These are phyloP conservation scores for Porites lobata DNA, from an alignment of 92 coral and sea anemone species.

Conservation along the genomic window DNA sequence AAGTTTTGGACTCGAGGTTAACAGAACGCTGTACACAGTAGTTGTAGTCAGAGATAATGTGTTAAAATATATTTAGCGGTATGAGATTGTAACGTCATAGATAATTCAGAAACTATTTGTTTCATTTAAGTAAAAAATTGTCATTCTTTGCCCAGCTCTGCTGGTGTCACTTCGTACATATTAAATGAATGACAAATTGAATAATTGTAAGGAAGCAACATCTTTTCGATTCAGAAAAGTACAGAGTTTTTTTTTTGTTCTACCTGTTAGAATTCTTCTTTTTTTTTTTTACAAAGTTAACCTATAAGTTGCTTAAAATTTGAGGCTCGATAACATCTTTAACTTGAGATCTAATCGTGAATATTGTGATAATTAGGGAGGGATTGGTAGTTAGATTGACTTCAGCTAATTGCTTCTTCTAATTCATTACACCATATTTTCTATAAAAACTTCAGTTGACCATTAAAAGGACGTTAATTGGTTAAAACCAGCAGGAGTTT, in stretches of 20 bases:
- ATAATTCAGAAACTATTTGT: slow-evolving; percentile 16
- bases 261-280: background rate
- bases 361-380: too few species aligned
- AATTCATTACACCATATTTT: too few species aligned
- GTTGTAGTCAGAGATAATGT: too few species aligned
- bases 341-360: too few species aligned
- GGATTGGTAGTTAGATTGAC: too few species aligned
- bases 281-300: background rate
- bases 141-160: background rate
- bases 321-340: too few species aligned
- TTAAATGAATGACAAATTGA: background rate
- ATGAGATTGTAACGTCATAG: slow-evolving; percentile 14
- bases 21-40: too few species aligned
- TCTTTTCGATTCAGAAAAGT: background rate
- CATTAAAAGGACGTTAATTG: too few species aligned
- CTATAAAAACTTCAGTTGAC: too few species aligned
- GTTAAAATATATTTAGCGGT: background rate
- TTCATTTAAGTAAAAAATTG: slow-evolving; percentile 5
- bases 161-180: background rate
- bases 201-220: background rate
- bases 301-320: background rate
- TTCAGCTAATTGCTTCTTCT: too few species aligned
- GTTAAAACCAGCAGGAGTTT: too few species aligned
- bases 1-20: too few species aligned
- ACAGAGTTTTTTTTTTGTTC: background rate